Base-by-base conservation (phyloP, 64 coral and sea anemone genomes). In the Acropora tenuis region DNA sequence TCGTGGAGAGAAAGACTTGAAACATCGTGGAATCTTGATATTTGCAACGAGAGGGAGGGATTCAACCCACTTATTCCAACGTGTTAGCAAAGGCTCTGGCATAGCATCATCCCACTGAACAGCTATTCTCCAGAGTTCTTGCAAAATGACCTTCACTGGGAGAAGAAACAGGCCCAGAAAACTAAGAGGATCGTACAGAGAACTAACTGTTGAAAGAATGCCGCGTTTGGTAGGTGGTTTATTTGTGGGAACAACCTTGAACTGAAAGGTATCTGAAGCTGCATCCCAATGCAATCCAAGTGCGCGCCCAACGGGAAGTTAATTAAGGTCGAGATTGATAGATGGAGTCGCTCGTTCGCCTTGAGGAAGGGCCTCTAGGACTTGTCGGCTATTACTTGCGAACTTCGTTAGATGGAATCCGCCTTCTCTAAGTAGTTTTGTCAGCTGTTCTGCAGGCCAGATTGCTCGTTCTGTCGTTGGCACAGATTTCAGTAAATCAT, bases 391-490 rank as follows among this genome's bases (percentile, higher is more conserved):
- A 13, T 94, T 94, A 85, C 74, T 87, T 5, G 53, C 8, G 20
- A 85, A 94, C 72, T 94, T 94, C 8, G 79, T 93, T 10, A 93
- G 82, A 44, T 69, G 78, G 47, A 90, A 90, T 45, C 89, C 89
- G 2, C 55, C 92, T 13, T 63, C 59, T 12, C 59, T 63, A 8
- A 63, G 11, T 63, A 63, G 59, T 63, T 63, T 63, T 63, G 59
- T 63, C 12, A 63, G 59, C 59, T 63, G 59, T 63, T 63, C 59
- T 15, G 59, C 59, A 63, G 15, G 59, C 59, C 59, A 63, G 59
- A 63, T 15, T 50, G 72, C 46, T 43, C 81, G 60, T 1, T 73
- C 42, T 55, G 57, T 73, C 4, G 75, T 71, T 9, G 20, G 20
- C 43, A 46, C 58, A 43, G 84, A 87, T 30, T 76, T 80, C 46